phyloP scores from a whole-genome alignment of 2,113 vertebrate genomes.

The Triplophysa tibetana region DNA sequence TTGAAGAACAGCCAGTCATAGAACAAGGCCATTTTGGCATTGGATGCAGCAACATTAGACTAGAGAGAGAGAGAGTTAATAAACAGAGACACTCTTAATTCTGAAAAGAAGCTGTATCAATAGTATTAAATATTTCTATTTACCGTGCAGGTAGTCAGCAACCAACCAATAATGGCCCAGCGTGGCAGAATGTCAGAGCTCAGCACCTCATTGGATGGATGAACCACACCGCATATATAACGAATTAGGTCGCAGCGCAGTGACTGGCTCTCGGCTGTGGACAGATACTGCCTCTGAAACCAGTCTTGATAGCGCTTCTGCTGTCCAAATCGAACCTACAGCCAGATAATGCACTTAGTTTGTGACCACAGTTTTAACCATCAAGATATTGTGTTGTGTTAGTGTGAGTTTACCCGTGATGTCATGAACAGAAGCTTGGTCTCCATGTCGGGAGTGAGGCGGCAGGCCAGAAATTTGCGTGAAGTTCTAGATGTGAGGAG shows the following conservation, averaged over 20 bases:
- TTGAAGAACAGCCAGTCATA: constrained; percentile 99
- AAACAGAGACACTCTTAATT: too few species aligned
- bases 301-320: constrained; percentile 98
- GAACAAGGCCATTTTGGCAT: constrained; percentile 95
- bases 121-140: neutral
- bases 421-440: constrained; percentile 99
- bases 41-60: constrained; percentile 96
- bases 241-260: constrained; percentile 95
- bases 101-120: neutral
- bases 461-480: constrained; percentile 93
- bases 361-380: neutral
- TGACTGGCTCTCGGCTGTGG: constrained; percentile 92
- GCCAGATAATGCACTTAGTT: too few species aligned
- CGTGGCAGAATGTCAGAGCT: constrained; percentile 96
- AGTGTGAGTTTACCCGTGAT: constrained; percentile 76
- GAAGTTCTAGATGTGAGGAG: constrained; percentile 92
- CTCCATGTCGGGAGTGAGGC: constrained; percentile 97
- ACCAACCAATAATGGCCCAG: constrained; percentile 98
- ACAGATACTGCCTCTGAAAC: constrained; percentile 95
- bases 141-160: constrained; percentile 97
- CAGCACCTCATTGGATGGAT: constrained; percentile 95
- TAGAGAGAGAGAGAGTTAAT: constrained; percentile 52
- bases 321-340: constrained; percentile 91
- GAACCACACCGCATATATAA: constrained; percentile 96
- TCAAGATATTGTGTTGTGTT: too few species aligned